A percentile compares a stretch with the other conserved stretches of the same genome.
Conservation (phyloP, 2,113 vertebrate species). For the Ploceus nigricollis region DNA sequence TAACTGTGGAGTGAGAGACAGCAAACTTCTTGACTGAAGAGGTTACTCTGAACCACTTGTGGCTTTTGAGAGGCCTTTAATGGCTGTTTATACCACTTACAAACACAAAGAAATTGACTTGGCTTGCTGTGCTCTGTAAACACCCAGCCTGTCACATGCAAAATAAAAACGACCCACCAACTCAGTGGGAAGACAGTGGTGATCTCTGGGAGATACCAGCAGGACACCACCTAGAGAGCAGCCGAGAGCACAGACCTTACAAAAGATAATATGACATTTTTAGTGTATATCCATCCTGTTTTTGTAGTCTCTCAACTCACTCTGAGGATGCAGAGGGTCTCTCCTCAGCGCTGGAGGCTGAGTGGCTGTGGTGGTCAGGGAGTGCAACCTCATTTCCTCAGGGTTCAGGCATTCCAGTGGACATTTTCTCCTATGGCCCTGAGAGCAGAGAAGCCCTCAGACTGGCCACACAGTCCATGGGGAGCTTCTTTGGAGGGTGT, state of each 20-base stretch:
- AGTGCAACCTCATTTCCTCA: not conserved
- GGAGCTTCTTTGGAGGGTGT: not conserved
- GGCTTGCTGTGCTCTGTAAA: not conserved
- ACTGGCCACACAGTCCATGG: too few relatives aligned
- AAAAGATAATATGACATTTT: not conserved
- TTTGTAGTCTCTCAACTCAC: not conserved
- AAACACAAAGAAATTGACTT: not conserved
- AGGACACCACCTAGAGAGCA: not conserved
- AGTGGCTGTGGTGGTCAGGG: too few relatives aligned
- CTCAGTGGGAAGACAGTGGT: not conserved
- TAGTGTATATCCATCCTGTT: too few relatives aligned
- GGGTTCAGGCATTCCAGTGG: not conserved
- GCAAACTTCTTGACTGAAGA: not conserved
- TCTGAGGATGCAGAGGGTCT: not conserved
- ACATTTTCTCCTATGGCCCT: not conserved
- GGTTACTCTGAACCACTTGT: not conserved
- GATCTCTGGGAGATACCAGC: not conserved
- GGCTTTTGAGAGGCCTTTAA: not conserved
- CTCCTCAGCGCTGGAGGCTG: accelerated
- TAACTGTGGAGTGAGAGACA: not conserved
- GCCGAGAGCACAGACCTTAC: not conserved
- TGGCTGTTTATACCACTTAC: not conserved
- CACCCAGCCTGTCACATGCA: not conserved
- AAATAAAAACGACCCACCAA: not conserved
- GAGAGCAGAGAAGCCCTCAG: not conserved